A percentile compares a stretch with the other conserved stretches of the same genome.
These are phyloP conservation scores for Ascidia mentula DNA, from an alignment of 23 tunicate genomes.

Conservation along the genomic window DNA sequence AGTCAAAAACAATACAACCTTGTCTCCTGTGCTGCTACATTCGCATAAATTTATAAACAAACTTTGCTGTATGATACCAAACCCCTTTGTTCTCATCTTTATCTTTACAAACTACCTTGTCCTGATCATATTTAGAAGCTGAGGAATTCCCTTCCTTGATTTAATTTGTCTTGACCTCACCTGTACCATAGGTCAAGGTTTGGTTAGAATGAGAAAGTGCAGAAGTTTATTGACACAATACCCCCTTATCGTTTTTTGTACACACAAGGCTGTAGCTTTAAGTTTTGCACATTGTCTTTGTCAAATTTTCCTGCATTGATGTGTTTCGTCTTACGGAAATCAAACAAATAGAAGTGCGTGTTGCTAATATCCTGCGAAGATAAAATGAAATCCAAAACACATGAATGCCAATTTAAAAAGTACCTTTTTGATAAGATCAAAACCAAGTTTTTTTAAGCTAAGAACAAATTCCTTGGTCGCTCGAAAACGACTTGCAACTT, in stretches of 20 bases:
- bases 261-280: not conserved
- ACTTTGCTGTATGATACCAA: too few species aligned
- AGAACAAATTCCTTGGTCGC: conserved; percentile 32
- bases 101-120: too few species aligned
- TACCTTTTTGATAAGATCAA: conserved; percentile 49
- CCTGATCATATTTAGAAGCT: too few species aligned
- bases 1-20: too few species aligned
- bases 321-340: conserved; percentile 42
- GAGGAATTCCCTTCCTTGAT: too few species aligned
- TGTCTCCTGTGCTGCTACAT: too few species aligned
- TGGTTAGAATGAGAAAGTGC: too few species aligned
- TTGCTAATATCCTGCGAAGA: conserved; percentile 46
- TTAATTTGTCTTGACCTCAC: too few species aligned
- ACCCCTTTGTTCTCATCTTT: too few species aligned
- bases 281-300: not conserved
- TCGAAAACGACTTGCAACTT: conserved; percentile 79
- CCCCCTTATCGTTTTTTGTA: not conserved
- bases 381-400: not conserved
- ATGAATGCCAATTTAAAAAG: not conserved
- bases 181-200: too few species aligned
- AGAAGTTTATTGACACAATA: too few species aligned
- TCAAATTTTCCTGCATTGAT: not conserved
- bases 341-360: conserved; percentile 65
- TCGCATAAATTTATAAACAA: too few species aligned
- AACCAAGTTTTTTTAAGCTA: conserved; percentile 65